These are phyloP conservation scores for Didymodactylos carnosus DNA, from an alignment of 2,888 invertebrate genomes.

Conservation along the genomic window DNA sequence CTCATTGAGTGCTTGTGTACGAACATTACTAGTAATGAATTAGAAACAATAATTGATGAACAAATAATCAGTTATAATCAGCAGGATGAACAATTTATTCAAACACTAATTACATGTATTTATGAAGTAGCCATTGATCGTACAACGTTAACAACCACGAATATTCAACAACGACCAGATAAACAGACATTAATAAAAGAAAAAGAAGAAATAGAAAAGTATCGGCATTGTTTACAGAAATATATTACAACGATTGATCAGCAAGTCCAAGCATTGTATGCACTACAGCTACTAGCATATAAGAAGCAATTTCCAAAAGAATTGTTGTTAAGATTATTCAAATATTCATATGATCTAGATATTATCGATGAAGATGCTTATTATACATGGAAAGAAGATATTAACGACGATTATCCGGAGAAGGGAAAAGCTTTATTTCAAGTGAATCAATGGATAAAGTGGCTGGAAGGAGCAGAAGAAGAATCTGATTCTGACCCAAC, in stretches of 20 bases:
- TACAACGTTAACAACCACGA: not conserved
- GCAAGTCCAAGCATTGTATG: conserved; percentile 76
- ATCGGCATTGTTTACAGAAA: not conserved
- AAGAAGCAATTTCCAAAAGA: conserved; percentile 68
- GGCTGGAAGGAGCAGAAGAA: conserved; percentile 83
- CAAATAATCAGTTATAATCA: conserved; percentile 63
- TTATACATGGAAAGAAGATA: conserved; percentile 86
- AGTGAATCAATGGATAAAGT: conserved; percentile 82
- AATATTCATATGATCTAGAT: conserved; percentile 76
- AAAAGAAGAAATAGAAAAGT: not conserved
- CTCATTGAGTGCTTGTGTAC: not conserved
- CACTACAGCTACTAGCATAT: conserved; percentile 75
- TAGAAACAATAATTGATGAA: conserved; percentile 52
- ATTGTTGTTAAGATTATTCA: conserved; percentile 81
- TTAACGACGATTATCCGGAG: conserved; percentile 81
- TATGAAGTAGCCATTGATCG: not conserved
- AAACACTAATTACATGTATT: conserved; percentile 49
- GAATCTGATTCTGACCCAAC: conserved; percentile 53
- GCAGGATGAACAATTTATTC: conserved; percentile 66
- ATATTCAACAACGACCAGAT: not conserved
- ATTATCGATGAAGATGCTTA: conserved; percentile 83
- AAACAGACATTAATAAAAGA: not conserved
- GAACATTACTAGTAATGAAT: not conserved
- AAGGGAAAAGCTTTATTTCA: conserved; percentile 90
- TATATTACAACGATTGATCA: conserved; percentile 42